A percentile compares a stretch with the other conserved stretches of the same genome.
Conservation (phyloP, 2,888 invertebrate species). For the Tenodera sinensis region DNA sequence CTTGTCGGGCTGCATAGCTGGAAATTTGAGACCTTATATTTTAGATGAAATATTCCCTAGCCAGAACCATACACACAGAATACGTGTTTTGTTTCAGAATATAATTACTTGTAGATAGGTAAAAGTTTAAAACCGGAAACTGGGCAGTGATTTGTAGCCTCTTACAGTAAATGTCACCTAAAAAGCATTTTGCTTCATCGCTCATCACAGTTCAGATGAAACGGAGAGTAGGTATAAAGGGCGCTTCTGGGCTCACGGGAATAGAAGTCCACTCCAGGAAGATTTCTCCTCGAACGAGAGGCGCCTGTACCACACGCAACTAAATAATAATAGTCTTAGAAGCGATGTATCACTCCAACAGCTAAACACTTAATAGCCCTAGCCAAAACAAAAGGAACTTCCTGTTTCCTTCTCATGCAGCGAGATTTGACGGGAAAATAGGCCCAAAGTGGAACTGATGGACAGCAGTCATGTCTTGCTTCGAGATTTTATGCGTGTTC, state of each 20-base stretch:
- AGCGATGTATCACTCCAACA: neutral
- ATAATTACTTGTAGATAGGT: no score
- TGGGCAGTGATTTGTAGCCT: no score
- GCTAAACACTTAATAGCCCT: neutral
- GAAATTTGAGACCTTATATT: no score
- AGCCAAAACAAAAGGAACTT: neutral
- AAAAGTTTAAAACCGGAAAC: no score
- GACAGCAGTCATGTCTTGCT: neutral
- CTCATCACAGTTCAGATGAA: no score
- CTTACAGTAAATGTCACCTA: no score
- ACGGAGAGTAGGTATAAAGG: neutral
- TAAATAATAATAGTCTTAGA: neutral
- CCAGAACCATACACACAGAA: no score
- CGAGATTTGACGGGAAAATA: neutral
- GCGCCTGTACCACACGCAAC: neutral
- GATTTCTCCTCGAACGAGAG: neutral
- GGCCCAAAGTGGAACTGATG: neutral
- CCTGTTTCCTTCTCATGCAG: neutral
- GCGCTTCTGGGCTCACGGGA: neutral
- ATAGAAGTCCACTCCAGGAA: neutral
- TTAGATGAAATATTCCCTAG: no score
- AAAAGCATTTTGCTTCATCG: no score
- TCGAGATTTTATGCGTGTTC: neutral
- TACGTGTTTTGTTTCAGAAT: no score
- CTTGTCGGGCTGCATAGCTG: no score